A percentile compares a stretch with the other conserved stretches of the same genome.
Evolutionary conservation across 1,140 invertebrate genomes (phyloP).

Genomic region (Euborellia annulipes): DNA sequence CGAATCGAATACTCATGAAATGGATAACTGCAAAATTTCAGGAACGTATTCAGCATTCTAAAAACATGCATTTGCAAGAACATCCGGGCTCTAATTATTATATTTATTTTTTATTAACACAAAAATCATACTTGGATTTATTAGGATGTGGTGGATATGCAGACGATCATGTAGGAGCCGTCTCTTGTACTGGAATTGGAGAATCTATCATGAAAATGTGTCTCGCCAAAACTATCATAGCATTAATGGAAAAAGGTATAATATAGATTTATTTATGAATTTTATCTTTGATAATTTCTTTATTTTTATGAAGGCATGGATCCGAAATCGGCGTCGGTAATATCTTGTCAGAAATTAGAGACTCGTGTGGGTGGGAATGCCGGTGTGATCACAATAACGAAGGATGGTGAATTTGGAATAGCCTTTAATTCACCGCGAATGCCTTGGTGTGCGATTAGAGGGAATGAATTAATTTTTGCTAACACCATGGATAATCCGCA

Average conservation of each 20-base stretch:
- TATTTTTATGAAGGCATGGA: slow-evolving; percentile 18
- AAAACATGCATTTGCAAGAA: too few relatives aligned
- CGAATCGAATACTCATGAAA: too few relatives aligned
- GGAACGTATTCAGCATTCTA: too few relatives aligned
- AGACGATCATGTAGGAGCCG: slow-evolving; percentile 47
- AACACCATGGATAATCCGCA: too few relatives aligned
- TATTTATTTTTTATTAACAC: too few relatives aligned
- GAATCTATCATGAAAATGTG: slow-evolving; percentile 58
- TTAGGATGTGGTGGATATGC: slow-evolving; percentile 56
- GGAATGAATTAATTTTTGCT: too few relatives aligned
- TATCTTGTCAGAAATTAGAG: slow-evolving; percentile 45
- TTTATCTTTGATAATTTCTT: too few relatives aligned
- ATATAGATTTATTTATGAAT: neutral
- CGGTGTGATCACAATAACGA: slow-evolving; percentile 57
- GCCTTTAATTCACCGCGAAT: slow-evolving; percentile 54
- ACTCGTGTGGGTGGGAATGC: slow-evolving; percentile 47
- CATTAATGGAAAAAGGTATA: slow-evolving; percentile 41
- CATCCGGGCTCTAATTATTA: too few relatives aligned
- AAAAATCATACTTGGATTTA: too few relatives aligned
- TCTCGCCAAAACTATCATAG: slow-evolving; percentile 50
- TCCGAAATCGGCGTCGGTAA: slow-evolving; percentile 40
- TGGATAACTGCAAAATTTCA: too few relatives aligned
- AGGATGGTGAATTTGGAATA: slow-evolving; percentile 48
- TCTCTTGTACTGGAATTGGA: slow-evolving; percentile 61
- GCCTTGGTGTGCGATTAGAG: too few relatives aligned